These are phyloP conservation scores for Pogonocherus hispidulus DNA, from an alignment of 2,888 invertebrate species.

Conservation along the genomic window DNA sequence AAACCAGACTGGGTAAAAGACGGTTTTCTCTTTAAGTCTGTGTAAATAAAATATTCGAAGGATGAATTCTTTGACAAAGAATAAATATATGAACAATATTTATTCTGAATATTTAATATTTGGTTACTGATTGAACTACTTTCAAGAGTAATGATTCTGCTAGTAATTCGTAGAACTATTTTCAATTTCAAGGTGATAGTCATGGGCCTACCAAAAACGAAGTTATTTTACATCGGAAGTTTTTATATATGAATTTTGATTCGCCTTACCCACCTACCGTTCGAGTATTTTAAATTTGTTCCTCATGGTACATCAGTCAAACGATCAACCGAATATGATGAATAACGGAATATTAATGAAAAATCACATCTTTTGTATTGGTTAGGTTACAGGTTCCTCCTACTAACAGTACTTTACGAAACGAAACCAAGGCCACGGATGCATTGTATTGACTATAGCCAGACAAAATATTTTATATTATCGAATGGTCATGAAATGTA, in stretches of 20 bases:
- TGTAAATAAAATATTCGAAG: no score
- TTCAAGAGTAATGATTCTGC: no score
- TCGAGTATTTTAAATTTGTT: slow-evolving; percentile 10
- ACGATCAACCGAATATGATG: slow-evolving; percentile 30
- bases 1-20: no score
- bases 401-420: slow-evolving; percentile 34
- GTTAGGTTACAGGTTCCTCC: slow-evolving; percentile 36
- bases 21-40: no score
- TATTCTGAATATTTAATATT: no score
- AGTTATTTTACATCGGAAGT: background rate
- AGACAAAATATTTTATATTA: slow-evolving; percentile 2
- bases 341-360: slow-evolving; percentile 35
- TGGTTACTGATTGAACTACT: no score
- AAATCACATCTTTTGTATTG: slow-evolving; percentile 37
- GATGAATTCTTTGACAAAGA: no score
- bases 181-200: background rate
- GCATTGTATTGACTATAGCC: slow-evolving; percentile 17
- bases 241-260: slow-evolving; percentile 3
- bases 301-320: slow-evolving; percentile 20
- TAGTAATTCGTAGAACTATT: background rate
- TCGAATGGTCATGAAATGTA: background rate
- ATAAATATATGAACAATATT: no score
- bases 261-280: background rate
- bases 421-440: slow-evolving; percentile 10
- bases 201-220: background rate